phyloP scores from a whole-genome alignment of 2,888 invertebrate genomes.

The Herminia tarsipennalis region DNA sequence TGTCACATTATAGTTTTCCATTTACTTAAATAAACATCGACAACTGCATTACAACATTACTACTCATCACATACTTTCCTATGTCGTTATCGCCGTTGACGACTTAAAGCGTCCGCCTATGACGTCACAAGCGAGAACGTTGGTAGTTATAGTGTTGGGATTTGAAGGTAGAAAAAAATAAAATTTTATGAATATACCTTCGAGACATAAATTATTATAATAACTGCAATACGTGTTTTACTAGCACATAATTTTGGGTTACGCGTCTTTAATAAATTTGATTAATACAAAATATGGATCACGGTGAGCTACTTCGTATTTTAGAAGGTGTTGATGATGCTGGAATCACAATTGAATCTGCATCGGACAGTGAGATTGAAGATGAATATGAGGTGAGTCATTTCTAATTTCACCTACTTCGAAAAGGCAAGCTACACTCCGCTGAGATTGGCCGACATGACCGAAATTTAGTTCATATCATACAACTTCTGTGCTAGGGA shows the following conservation, averaged over 20 bases:
- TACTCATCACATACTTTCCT: constrained; percentile 3
- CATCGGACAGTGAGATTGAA: constrained; percentile 1
- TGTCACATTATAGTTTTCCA: no score
- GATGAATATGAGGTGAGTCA: constrained; percentile 1
- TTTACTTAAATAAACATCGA: no score
- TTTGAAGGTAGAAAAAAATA: constrained; percentile 4
- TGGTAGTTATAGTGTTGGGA: constrained; percentile 5
- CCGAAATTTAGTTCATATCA: neutral
- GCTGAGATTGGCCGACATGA: neutral
- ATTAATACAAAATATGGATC: neutral
- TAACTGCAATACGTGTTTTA: constrained; percentile 1
- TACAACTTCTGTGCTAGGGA: no score
- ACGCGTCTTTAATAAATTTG: neutral
- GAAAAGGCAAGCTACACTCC: neutral
- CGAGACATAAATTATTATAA: neutral
- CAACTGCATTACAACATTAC: constrained; percentile 1
- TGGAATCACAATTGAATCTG: constrained; percentile 2
- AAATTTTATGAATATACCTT: constrained; percentile 4
- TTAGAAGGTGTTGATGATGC: constrained; percentile 6
- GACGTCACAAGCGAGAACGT: constrained; percentile 2
- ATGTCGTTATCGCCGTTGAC: constrained; percentile 4
- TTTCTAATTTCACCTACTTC: constrained; percentile 8
- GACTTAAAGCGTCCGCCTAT: constrained; percentile 7
- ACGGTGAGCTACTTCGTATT: constrained; percentile 1
- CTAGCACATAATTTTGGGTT: constrained; percentile 4